A percentile compares a stretch with the other conserved stretches of the same genome.
phyloP scores from a whole-genome alignment of 2,888 invertebrate species.

The Mellilla xanthometata region DNA sequence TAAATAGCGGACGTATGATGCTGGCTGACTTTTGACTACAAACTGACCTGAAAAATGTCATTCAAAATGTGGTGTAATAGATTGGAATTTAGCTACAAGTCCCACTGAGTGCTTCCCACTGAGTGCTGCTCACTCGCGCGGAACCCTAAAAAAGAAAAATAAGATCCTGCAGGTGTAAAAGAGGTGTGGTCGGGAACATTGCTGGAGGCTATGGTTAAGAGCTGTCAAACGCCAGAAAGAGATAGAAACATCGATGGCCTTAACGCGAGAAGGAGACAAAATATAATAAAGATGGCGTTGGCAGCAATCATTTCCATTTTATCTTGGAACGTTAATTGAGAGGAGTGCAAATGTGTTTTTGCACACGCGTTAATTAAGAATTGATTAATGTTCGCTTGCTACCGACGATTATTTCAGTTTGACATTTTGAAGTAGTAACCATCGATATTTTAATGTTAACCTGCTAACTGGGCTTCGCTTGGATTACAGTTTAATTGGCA shows the following conservation, averaged over 20 bases:
- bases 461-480: background rate
- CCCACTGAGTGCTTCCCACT: too few relatives aligned
- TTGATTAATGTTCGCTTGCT: slow-evolving; percentile 67
- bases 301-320: slow-evolving; percentile 59
- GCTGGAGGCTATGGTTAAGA: slow-evolving; percentile 28
- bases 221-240: slow-evolving; percentile 30
- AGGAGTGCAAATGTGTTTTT: slow-evolving; percentile 61
- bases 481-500: too few relatives aligned
- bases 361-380: slow-evolving; percentile 61
- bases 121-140: background rate
- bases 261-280: slow-evolving; percentile 36
- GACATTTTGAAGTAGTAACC: slow-evolving; percentile 14
- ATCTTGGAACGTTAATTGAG: slow-evolving; percentile 68
- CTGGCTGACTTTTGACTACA: too few relatives aligned
- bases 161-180: slow-evolving; percentile 40
- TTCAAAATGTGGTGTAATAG: too few relatives aligned
- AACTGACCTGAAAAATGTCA: too few relatives aligned
- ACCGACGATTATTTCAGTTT: slow-evolving; percentile 50
- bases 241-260: slow-evolving; percentile 29
- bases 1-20: too few relatives aligned
- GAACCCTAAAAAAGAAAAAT: slow-evolving; percentile 11
- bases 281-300: slow-evolving; percentile 47
- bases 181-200: slow-evolving; percentile 42
- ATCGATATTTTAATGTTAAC: slow-evolving; percentile 10
- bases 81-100: too few relatives aligned